A percentile compares a stretch with the other conserved stretches of the same genome.
These are phyloP conservation scores for Agriopis aurantiaria DNA, from an alignment of 2,888 invertebrate genomes.

Conservation along the genomic window DNA sequence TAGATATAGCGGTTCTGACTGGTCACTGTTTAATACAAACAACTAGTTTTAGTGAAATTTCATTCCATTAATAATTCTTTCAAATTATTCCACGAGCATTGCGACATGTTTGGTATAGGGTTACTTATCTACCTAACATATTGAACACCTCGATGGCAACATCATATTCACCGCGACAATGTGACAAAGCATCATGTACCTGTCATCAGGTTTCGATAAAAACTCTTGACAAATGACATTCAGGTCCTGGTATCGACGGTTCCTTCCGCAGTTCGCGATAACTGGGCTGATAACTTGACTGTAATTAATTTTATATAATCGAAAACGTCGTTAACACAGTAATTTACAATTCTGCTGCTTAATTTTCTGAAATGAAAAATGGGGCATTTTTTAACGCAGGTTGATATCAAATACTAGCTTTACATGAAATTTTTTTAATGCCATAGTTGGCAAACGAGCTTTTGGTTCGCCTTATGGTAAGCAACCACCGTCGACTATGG, in stretches of 20 bases:
- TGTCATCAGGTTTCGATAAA: conserved; percentile 47
- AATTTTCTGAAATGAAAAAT: background rate
- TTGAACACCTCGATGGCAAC: background rate
- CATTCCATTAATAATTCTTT: too few species aligned
- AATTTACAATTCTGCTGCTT: background rate
- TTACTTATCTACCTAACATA: background rate
- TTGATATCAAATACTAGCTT: background rate
- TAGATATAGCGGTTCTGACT: too few species aligned
- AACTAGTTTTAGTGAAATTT: too few species aligned
- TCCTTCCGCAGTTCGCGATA: conserved; percentile 35
- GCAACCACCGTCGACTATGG: too few species aligned
- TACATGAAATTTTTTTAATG: too few species aligned
- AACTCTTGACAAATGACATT: conserved; percentile 45
- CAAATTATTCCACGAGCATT: too few species aligned
- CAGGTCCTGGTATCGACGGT: conserved; percentile 41
- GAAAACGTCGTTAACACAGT: conserved; percentile 6
- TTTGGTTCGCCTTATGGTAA: too few species aligned
- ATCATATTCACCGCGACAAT: conserved; percentile 11
- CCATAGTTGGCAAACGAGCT: too few species aligned
- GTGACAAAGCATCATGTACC: conserved; percentile 53
- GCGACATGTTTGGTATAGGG: background rate
- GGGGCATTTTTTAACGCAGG: background rate
- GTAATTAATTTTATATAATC: conserved; percentile 22
- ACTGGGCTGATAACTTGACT: conserved; percentile 32
- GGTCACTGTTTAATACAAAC: too few species aligned